Evolutionary conservation across 1,140 invertebrate species (phyloP).

Genomic region (Plutomurus gul): DNA sequence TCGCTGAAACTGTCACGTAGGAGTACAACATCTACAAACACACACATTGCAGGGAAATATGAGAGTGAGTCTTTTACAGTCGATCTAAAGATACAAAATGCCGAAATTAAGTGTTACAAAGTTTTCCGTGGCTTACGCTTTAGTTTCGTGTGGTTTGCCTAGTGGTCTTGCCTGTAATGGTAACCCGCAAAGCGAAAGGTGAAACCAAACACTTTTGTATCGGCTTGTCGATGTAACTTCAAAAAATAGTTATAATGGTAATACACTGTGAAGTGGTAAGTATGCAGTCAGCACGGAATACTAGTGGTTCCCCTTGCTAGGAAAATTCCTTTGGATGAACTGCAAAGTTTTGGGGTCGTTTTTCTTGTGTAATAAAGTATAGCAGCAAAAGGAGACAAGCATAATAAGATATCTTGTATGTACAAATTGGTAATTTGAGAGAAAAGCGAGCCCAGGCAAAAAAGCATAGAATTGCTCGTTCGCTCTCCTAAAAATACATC

Average conservation of each 20-base stretch:
- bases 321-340: neutral
- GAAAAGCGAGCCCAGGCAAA: neutral
- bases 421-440: slow-evolving; percentile 37
- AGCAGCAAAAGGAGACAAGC: neutral
- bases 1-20: too few species aligned
- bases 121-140: neutral
- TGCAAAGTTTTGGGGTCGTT: neutral
- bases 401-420: neutral
- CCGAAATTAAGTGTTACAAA: neutral
- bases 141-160: neutral
- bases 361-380: neutral
- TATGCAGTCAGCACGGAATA: too few species aligned
- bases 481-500: slow-evolving; percentile 22
- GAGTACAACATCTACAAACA: too few species aligned
- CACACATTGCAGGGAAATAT: too few species aligned
- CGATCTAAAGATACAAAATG: too few species aligned
- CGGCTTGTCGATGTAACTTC: neutral
- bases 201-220: slow-evolving; percentile 37
- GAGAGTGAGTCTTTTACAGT: too few species aligned
- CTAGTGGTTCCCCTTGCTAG: too few species aligned
- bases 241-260: too few species aligned
- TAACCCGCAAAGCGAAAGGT: slow-evolving; percentile 29
- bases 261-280: neutral
- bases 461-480: neutral
- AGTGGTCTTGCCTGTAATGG: neutral